Conservation (phyloP, 2,113 vertebrate species). For the Ibidorhyncha struthersii region DNA sequence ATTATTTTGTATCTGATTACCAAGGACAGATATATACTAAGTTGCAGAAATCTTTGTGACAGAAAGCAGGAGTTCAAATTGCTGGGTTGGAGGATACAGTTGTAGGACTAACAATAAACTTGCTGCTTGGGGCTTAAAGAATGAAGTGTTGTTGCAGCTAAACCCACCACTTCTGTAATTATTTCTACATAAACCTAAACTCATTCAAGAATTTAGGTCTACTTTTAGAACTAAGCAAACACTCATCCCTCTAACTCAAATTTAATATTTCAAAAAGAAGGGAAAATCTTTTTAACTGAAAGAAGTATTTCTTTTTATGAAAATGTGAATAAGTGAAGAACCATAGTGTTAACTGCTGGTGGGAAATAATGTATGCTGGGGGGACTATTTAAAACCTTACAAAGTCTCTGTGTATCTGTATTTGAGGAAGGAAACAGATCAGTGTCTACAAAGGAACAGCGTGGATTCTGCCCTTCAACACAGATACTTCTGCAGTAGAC, state of each 20-base stretch:
- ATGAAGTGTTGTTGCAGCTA: background rate
- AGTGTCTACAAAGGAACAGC: background rate
- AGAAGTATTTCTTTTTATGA: background rate
- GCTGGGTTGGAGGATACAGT: background rate
- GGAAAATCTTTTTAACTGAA: background rate
- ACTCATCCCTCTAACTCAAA: background rate
- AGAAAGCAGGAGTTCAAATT: background rate
- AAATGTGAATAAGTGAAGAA: background rate
- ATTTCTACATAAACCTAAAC: background rate
- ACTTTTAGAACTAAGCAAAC: background rate
- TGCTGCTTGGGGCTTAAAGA: background rate
- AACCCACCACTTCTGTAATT: background rate
- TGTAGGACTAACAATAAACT: background rate
- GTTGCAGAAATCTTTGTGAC: background rate
- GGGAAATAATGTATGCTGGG: background rate
- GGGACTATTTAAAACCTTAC: background rate
- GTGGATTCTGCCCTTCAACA: background rate
- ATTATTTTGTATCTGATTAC: background rate
- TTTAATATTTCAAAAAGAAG: background rate
- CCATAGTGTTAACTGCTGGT: background rate
- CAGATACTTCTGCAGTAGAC: background rate
- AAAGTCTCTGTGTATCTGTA: background rate
- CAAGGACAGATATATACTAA: background rate
- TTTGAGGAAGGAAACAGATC: background rate
- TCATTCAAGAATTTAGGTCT: background rate